Percentiles rank a stretch among this genome's conserved stretches.
Conservation (phyloP, 64 coral and sea anemone species). For the Porites australiensis region DNA sequence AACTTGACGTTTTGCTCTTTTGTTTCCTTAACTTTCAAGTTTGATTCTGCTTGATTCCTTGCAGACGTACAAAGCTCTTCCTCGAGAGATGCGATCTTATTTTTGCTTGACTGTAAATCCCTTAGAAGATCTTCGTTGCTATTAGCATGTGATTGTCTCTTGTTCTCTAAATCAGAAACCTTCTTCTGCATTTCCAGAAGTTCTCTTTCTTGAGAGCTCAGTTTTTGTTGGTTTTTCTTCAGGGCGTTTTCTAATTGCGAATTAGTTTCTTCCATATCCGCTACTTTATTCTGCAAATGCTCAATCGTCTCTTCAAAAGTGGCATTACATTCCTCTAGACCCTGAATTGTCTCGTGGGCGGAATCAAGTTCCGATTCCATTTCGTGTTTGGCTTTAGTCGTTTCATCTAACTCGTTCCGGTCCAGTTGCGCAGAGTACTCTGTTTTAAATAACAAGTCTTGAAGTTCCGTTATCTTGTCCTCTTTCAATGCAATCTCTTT, state of each 20-base stretch:
- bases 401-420: conserved; percentile 24
- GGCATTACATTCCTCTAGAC: conserved; percentile 26
- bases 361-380: conserved; percentile 18
- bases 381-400: conserved; percentile 1
- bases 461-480: not conserved
- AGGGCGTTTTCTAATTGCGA: conserved; percentile 15
- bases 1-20: conserved; percentile 18
- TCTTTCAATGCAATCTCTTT: conserved; percentile 23
- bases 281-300: conserved; percentile 1
- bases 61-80: conserved; percentile 28
- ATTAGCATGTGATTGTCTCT: not conserved
- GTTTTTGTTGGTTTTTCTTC: not conserved
- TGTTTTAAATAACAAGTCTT: conserved; percentile 1
- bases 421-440: conserved; percentile 39
- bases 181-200: not conserved
- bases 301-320: conserved; percentile 25
- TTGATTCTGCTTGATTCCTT: conserved; percentile 6
- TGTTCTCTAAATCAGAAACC: conserved; percentile 33
- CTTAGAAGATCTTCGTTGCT: conserved; percentile 11
- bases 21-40: not conserved
- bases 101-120: conserved; percentile 26
- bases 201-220: conserved; percentile 9
- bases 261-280: not conserved
- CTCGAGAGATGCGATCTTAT: conserved; percentile 7
- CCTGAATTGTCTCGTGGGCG: not conserved